Conservation (phyloP, 2,113 vertebrate species). For the Podiceps cristatus region DNA sequence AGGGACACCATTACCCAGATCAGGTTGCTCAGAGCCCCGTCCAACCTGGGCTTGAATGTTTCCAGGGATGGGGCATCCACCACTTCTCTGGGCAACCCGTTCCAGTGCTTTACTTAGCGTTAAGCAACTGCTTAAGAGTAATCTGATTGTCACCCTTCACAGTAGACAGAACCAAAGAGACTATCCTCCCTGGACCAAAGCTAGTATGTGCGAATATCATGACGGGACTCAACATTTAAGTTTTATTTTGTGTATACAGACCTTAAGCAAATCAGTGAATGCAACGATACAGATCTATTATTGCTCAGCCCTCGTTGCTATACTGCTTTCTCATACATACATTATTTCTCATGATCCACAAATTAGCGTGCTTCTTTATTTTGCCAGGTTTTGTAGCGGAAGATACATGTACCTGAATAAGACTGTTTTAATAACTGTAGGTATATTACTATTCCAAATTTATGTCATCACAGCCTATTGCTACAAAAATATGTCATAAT, state of each 20-base stretch:
- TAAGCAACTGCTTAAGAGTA: not conserved
- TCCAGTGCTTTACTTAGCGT: no score
- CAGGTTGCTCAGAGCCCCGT: no score
- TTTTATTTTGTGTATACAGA: not conserved
- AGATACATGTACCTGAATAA: not conserved
- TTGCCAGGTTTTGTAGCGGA: not conserved
- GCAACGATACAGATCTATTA: not conserved
- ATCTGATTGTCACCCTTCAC: not conserved
- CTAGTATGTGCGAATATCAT: not conserved
- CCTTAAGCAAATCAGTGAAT: not conserved
- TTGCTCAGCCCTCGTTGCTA: not conserved
- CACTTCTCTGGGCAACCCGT: no score
- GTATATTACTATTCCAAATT: not conserved
- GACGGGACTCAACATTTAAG: not conserved
- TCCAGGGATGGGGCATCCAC: no score
- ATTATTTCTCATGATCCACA: not conserved
- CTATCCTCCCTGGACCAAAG: not conserved
- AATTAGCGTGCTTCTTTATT: not conserved
- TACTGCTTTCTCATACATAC: not conserved
- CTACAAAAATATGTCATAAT: not conserved
- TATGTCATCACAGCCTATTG: not conserved
- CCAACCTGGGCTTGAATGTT: no score
- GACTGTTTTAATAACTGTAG: not conserved
- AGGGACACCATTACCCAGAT: no score
- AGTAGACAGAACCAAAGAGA: not conserved